A percentile compares a stretch with the other conserved stretches of the same genome.
Evolutionary conservation across 2,888 invertebrate genomes (phyloP).

Genomic region (Hyles lineata): DNA sequence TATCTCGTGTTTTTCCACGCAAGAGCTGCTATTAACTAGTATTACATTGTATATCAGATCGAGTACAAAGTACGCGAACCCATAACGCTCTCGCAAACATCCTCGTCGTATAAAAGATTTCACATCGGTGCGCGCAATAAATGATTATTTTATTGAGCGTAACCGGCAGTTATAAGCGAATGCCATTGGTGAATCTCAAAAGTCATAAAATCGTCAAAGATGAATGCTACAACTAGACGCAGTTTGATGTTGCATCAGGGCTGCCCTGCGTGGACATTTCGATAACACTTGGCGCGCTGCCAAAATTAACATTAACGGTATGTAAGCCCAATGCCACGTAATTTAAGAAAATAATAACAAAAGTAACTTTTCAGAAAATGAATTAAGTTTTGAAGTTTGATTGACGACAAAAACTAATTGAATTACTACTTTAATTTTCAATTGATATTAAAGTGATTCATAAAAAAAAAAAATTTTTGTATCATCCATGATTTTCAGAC

Average conservation of each 20-base stretch:
- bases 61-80: constrained; percentile 35
- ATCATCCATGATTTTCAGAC: too few species aligned
- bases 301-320: not conserved
- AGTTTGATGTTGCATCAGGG: constrained; percentile 31
- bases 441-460: too few species aligned
- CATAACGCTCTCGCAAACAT: constrained; percentile 27
- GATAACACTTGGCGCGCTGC: not conserved
- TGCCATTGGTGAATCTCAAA: constrained; percentile 51
- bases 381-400: too few species aligned
- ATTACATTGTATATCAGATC: constrained; percentile 34
- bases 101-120: constrained; percentile 27
- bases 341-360: too few species aligned
- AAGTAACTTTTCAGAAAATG: too few species aligned
- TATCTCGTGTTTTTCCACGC: constrained; percentile 7
- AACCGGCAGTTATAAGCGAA: constrained; percentile 51
- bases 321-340: not conserved
- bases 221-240: constrained; percentile 48
- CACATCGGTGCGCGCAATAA: constrained; percentile 43
- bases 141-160: constrained; percentile 61
- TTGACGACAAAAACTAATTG: too few species aligned
- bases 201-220: constrained; percentile 57
- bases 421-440: too few species aligned
- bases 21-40: not conserved
- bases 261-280: constrained; percentile 1
- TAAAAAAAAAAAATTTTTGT: too few species aligned